phyloP scores from a whole-genome alignment of 1,140 invertebrate species.

The Mercenaria mercenaria region DNA sequence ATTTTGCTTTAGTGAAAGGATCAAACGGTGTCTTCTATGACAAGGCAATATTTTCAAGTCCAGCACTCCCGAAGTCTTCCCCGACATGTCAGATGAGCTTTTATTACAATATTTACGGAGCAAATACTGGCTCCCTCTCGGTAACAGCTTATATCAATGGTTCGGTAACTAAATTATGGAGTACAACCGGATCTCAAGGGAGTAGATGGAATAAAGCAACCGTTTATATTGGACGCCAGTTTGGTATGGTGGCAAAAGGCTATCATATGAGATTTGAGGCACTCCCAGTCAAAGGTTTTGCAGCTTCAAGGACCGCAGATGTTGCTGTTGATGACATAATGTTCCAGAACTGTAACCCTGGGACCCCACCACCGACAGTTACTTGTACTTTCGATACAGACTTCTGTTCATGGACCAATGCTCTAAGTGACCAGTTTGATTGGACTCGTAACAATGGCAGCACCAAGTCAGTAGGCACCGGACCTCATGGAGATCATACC shows the following conservation, averaged over 20 bases:
- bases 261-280: slow-evolving; percentile 71
- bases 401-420: slow-evolving; percentile 77
- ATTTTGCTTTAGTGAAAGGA: slow-evolving; percentile 80
- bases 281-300: slow-evolving; percentile 66
- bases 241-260: slow-evolving; percentile 61
- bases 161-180: slow-evolving; percentile 59
- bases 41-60: slow-evolving; percentile 77
- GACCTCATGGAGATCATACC: slow-evolving; percentile 79
- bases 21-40: slow-evolving; percentile 78
- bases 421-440: slow-evolving; percentile 75
- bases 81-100: slow-evolving; percentile 86
- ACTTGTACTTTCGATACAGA: slow-evolving; percentile 78
- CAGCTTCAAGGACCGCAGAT: slow-evolving; percentile 64
- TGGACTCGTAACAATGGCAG: slow-evolving; percentile 75
- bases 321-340: slow-evolving; percentile 82
- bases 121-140: slow-evolving; percentile 69
- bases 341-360: slow-evolving; percentile 77
- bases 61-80: slow-evolving; percentile 75
- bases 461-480: slow-evolving; percentile 74
- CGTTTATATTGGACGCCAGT: slow-evolving; percentile 73
- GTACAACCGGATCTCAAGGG: slow-evolving; percentile 52
- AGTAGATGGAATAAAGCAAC: slow-evolving; percentile 72
- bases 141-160: slow-evolving; percentile 72
- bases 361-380: slow-evolving; percentile 59
- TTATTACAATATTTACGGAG: slow-evolving; percentile 92